Evolutionary conservation across 2,113 vertebrate species (phyloP).

Genomic region (Melozone crissalis): DNA sequence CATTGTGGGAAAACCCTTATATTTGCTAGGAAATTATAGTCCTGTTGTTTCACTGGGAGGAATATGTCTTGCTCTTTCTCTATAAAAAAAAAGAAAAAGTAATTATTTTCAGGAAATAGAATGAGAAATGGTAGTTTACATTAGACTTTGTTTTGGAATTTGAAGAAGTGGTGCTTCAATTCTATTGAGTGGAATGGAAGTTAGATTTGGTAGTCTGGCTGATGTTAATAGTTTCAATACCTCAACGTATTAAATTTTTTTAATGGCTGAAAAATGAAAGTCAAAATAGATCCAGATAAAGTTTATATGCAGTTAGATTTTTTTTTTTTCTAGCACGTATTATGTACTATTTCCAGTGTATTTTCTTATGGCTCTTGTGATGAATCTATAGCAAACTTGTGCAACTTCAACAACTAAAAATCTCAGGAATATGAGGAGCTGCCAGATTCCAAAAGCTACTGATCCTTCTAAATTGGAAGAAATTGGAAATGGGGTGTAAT

Average conservation of each 20-base stretch:
- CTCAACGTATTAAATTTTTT: background rate
- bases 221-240: background rate
- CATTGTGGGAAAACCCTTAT: background rate
- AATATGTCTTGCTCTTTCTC: background rate
- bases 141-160: background rate
- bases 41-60: background rate
- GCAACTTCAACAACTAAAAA: background rate
- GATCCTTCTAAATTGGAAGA: conserved; percentile 1
- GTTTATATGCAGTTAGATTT: background rate
- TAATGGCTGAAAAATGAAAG: background rate
- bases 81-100: background rate
- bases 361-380: background rate
- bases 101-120: background rate
- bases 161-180: background rate
- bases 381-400: background rate
- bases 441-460: background rate
- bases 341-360: background rate
- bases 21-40: background rate
- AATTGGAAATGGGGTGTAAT: background rate
- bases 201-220: background rate
- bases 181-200: background rate
- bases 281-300: background rate
- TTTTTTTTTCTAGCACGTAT: background rate
- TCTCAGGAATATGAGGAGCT: background rate
- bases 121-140: background rate